A percentile compares a stretch with the other conserved stretches of the same genome.
Evolutionary conservation across 2,797 vertebrate genomes (phyloP).

Genomic region (Pipistrellus pygmaeus): DNA sequence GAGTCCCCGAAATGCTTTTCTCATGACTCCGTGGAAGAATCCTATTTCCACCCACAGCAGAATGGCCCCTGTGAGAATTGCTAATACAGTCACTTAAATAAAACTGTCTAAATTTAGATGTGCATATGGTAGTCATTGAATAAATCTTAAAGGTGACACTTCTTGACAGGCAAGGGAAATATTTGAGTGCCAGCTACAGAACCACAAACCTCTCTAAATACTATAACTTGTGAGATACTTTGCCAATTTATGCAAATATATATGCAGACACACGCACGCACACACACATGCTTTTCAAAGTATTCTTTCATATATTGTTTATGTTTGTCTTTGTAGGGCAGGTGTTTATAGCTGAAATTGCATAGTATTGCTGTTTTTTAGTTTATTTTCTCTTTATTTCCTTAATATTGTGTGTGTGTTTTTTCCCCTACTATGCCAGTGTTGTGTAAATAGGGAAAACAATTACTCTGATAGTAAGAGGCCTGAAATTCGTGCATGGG

Average conservation of each 20-base stretch:
- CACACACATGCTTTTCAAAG: not conserved
- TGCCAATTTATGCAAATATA: conserved; percentile 24
- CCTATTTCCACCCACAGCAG: not conserved
- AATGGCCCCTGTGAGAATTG: not conserved
- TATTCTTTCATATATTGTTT: not conserved
- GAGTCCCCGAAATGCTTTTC: not conserved
- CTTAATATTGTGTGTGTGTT: not conserved
- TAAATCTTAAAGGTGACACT: conserved; percentile 20
- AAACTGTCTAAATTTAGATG: conserved; percentile 35
- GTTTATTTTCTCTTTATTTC: conserved; percentile 19
- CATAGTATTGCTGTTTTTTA: not conserved
- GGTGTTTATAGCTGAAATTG: not conserved
- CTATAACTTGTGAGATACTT: conserved; percentile 42
- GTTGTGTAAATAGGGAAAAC: not conserved
- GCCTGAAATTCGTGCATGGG: too few relatives aligned
- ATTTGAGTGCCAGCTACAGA: conserved; percentile 62
- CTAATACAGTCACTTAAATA: conserved; percentile 38
- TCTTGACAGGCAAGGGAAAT: conserved; percentile 66
- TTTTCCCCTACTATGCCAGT: not conserved
- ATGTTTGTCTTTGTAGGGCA: conserved; percentile 4
- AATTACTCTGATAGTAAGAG: not conserved
- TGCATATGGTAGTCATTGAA: conserved; percentile 60
- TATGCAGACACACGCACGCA: not conserved
- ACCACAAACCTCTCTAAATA: conserved; percentile 66
- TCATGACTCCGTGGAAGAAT: not conserved